Evolutionary conservation across 2,113 vertebrate species (phyloP).

Genomic region (Ailurus styani): DNA sequence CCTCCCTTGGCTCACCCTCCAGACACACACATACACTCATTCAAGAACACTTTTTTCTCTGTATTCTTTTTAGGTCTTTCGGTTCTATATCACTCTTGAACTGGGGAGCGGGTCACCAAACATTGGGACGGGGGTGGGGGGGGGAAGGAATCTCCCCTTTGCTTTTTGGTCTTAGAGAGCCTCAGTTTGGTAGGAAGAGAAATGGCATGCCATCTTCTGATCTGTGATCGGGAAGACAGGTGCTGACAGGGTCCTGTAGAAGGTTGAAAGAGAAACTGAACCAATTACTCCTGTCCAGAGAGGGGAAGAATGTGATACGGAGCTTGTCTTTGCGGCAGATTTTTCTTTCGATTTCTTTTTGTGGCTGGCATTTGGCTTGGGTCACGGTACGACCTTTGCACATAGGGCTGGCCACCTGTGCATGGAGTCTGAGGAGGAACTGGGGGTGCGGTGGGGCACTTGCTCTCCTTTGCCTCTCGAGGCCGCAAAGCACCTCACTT

Average conservation of each 20-base stretch:
- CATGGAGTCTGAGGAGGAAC: background rate
- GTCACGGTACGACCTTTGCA: background rate
- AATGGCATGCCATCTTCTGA: background rate
- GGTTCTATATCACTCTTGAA: background rate
- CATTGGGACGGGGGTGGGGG: too few species aligned
- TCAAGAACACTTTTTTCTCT: background rate
- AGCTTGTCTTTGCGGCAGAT: background rate
- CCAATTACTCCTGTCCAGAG: too few species aligned
- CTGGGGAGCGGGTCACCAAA: background rate
- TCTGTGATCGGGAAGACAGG: background rate
- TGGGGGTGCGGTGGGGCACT: too few species aligned
- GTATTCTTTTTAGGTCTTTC: background rate
- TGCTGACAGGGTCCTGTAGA: background rate
- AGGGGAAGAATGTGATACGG: background rate
- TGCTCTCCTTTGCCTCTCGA: background rate
- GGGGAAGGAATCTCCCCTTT: background rate
- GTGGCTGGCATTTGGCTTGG: background rate
- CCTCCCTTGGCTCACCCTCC: background rate
- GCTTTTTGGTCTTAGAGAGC: background rate
- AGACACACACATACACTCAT: too few species aligned
- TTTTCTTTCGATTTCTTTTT: background rate
- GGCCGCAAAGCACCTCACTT: background rate
- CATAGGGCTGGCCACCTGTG: too few species aligned
- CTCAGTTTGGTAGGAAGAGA: background rate
- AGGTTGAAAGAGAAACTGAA: background rate